Evolutionary conservation across 2,888 invertebrate genomes (phyloP).

Genomic region (Sussaba pulchella): DNA sequence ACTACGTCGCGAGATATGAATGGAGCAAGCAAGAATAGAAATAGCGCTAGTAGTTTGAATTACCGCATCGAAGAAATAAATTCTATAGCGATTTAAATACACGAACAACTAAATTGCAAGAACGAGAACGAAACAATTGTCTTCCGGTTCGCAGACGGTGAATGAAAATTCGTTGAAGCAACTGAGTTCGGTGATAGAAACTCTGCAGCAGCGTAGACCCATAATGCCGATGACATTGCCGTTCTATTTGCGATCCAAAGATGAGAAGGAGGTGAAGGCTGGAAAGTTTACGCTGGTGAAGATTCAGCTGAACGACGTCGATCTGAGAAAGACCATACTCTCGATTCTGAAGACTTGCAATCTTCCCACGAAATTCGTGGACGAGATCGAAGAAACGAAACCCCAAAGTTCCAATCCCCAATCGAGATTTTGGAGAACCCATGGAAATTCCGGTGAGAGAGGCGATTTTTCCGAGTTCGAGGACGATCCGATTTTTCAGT

Average conservation of each 20-base stretch:
- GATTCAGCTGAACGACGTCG: slow-evolving; percentile 89
- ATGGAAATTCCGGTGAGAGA: slow-evolving; percentile 71
- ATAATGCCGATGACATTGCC: slow-evolving; percentile 88
- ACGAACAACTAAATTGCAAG: neutral
- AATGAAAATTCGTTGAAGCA: slow-evolving; percentile 97
- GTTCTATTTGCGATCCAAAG: slow-evolving; percentile 92
- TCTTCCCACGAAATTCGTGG: slow-evolving; percentile 94
- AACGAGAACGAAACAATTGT: slow-evolving; percentile 7
- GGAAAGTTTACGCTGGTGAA: slow-evolving; percentile 91
- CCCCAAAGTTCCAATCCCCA: slow-evolving; percentile 78
- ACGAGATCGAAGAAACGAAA: slow-evolving; percentile 91
- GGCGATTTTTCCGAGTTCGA: slow-evolving; percentile 82
- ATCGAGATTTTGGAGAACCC: slow-evolving; percentile 76
- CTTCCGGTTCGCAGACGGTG: slow-evolving; percentile 87
- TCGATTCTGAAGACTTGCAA: slow-evolving; percentile 92
- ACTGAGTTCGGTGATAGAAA: slow-evolving; percentile 93
- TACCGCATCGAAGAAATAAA: too few relatives aligned
- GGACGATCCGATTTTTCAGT: slow-evolving; percentile 86
- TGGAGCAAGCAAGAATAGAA: too few relatives aligned
- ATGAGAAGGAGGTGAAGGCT: slow-evolving; percentile 86
- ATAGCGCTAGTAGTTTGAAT: too few relatives aligned
- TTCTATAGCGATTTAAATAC: neutral
- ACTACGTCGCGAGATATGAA: too few relatives aligned
- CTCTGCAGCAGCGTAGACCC: slow-evolving; percentile 88
- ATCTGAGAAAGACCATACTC: slow-evolving; percentile 90